phyloP scores from a whole-genome alignment of 2,797 vertebrate genomes.

The Sylvilagus floridanus region DNA sequence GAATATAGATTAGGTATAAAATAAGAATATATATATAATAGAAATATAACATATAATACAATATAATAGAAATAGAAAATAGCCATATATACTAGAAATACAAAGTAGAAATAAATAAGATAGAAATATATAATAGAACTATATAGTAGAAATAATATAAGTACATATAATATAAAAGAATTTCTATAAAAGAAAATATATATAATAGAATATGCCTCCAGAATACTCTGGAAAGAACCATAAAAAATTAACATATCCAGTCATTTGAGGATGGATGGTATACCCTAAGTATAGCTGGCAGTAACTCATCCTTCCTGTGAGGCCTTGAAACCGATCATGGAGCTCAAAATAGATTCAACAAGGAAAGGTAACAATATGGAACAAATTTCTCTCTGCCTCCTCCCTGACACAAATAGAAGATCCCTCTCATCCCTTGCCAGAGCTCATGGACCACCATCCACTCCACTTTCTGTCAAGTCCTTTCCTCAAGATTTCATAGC shows the following conservation, averaged over 20 bases:
- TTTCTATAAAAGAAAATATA: too few species aligned
- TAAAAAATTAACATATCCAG: background rate
- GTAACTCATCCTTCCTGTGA: conserved; percentile 31
- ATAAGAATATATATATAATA: background rate
- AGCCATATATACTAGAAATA: too few species aligned
- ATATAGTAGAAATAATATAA: too few species aligned
- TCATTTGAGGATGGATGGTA: background rate
- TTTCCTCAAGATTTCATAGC: background rate
- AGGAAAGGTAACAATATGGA: background rate
- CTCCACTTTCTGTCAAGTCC: background rate
- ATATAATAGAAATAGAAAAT: too few species aligned
- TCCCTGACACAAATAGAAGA: background rate
- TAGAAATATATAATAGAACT: too few species aligned
- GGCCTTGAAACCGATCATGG: conserved; percentile 11
- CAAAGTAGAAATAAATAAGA: too few species aligned
- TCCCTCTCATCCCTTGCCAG: background rate
- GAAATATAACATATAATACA: background rate
- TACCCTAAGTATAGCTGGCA: background rate
- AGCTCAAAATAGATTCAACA: conserved; percentile 42
- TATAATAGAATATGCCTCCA: background rate
- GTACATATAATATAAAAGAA: too few species aligned
- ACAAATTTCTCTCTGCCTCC: background rate
- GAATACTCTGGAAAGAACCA: background rate
- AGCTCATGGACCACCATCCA: too few species aligned
- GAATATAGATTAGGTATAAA: background rate